Percentiles rank a stretch among this genome's conserved stretches.
Conservation (phyloP, 2,797 vertebrate genomes). For the Balearica regulorum region DNA sequence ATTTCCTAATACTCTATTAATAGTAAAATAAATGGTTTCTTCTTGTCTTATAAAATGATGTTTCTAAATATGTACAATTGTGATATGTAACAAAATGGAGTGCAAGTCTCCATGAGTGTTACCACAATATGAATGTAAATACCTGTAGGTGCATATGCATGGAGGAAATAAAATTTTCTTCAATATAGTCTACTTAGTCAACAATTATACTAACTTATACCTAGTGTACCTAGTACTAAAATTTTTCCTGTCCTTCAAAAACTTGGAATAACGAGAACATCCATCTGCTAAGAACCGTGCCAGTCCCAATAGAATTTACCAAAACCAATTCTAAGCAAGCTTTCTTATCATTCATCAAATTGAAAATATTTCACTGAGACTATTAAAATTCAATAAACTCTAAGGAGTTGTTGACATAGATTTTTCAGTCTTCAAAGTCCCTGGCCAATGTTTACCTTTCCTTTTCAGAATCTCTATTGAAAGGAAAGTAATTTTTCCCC, state of each 20-base stretch:
- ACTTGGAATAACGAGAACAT: not conserved
- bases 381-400: not conserved
- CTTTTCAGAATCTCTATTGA: not conserved
- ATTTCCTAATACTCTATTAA: not conserved
- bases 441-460: not conserved
- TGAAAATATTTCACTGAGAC: not conserved
- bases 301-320: not conserved
- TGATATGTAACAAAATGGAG: not conserved
- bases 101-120: not conserved
- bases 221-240: not conserved
- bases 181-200: not conserved
- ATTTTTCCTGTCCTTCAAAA: not conserved
- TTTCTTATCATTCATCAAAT: not conserved
- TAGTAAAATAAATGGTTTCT: not conserved
- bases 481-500: not conserved
- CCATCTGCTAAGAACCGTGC: not conserved
- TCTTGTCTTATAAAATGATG: not conserved
- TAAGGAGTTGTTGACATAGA: not conserved
- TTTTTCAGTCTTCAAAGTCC: not conserved
- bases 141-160: not conserved
- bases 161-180: not conserved
- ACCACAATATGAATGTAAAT: not conserved
- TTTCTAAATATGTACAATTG: not conserved
- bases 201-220: not conserved
- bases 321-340: not conserved